Base-by-base conservation (phyloP, 2,113 vertebrate species). In the Mus spicilegus region DNA sequence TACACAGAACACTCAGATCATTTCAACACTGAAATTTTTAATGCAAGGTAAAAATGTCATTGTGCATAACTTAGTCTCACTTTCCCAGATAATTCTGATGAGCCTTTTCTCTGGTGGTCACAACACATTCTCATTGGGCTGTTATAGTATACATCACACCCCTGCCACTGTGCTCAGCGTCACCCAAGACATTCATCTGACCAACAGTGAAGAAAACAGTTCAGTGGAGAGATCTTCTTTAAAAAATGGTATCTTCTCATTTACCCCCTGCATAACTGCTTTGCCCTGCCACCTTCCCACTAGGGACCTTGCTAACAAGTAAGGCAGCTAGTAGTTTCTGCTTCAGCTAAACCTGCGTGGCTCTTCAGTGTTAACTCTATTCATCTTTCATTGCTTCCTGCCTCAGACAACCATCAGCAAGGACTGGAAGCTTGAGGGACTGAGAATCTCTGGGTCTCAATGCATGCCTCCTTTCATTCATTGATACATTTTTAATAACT, bases 351-450 rank as follows among this genome's bases (percentile, higher is more conserved):
- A 49, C 73, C 14, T 56, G 73, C 70, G 14, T 94, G 92, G 88
- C 89, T 96, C 97, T 97, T 95, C 94, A 75, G 92, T 98, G 89
- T 94, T 93, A 4, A 0, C 26, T 56, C 97, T 93, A 65, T 94
- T 98, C 97, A 98, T 93, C 95, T 98, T 98, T 97, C 96, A 98
- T 98, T 97, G 93, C 87, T 98, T 98, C 97, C 97, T 97, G 96
- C 56, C 93, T 33, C 51, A 0, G 16, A 76, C 51, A 89, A 89
- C 82, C 81, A 78, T 87, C 85, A 65, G 87, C 73, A 26, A 89
- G 49, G 51, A 89, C 11, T 51, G 51, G 87, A 95, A 96, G 82
- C 30, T 56, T 7, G 26, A 81, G 73, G 77, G 76, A 39, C 1
- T 54, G 30, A 61, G 87, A 91, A 82, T 85, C 85, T 96, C 67